A percentile compares a stretch with the other conserved stretches of the same genome.
Evolutionary conservation across 1,140 invertebrate genomes (phyloP).

Genomic region (Phymorhynchus buccinoides): DNA sequence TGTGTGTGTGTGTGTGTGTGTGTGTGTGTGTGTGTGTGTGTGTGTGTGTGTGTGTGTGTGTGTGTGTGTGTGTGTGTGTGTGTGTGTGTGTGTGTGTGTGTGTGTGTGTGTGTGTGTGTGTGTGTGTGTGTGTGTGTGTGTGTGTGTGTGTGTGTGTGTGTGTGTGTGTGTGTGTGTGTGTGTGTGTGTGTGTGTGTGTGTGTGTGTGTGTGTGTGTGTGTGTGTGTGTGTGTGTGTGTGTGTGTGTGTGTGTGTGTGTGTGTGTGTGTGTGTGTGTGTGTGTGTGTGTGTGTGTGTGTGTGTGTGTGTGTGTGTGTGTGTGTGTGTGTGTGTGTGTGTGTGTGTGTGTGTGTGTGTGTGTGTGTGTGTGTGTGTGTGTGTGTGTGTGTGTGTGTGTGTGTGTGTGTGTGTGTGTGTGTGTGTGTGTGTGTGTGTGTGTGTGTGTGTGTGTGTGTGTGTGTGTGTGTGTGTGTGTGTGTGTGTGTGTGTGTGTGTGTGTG

Average conservation of each 20-base stretch:
- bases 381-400: too few species aligned
- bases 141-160: too few species aligned
- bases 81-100: too few species aligned
- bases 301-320: too few species aligned
- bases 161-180: background rate
- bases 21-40: background rate
- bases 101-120: too few species aligned
- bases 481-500: background rate
- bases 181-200: slow-evolving; percentile 22
- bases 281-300: too few species aligned
- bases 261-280: too few species aligned
- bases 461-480: background rate
- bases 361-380: too few species aligned
- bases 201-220: slow-evolving; percentile 12
- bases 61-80: background rate
- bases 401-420: background rate
- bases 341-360: too few species aligned
- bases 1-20: background rate
- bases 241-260: slow-evolving; percentile 3
- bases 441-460: background rate
- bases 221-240: background rate
- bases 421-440: background rate
- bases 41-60: background rate
- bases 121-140: too few species aligned
- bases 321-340: too few species aligned